Evolutionary conservation across 2,113 vertebrate species (phyloP).

Genomic region (Cyanoliseus patagonus): DNA sequence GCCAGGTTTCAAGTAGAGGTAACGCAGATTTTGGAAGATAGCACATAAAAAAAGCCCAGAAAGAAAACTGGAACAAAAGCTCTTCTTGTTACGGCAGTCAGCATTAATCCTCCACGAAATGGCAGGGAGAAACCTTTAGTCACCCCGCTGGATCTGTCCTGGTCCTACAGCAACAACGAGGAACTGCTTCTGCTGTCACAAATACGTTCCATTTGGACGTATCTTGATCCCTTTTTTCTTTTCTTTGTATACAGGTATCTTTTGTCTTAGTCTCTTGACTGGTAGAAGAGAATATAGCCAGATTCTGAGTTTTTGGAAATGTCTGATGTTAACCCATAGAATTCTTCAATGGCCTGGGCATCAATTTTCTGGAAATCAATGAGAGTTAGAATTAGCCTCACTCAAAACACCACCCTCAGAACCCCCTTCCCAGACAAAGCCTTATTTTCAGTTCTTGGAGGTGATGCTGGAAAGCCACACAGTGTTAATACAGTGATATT

Average conservation of each 20-base stretch:
- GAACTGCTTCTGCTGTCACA: slow-evolving; percentile 27
- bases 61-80: slow-evolving; percentile 56
- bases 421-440: not conserved
- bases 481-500: fast-evolving
- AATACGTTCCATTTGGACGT: not conserved
- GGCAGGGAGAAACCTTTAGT: not conserved
- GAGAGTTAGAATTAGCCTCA: not conserved
- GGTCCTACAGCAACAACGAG: slow-evolving; percentile 10
- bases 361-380: slow-evolving; percentile 85
- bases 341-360: slow-evolving; percentile 92
- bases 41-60: slow-evolving; percentile 46
- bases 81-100: slow-evolving; percentile 13
- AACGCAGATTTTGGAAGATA: slow-evolving; percentile 68
- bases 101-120: not conserved
- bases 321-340: slow-evolving; percentile 93
- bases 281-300: slow-evolving; percentile 93
- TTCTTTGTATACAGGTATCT: not conserved
- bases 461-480: not conserved
- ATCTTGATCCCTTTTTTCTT: slow-evolving; percentile 56
- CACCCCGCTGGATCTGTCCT: not conserved
- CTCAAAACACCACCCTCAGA: not conserved
- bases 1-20: slow-evolving; percentile 69
- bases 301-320: slow-evolving; percentile 95
- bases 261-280: slow-evolving; percentile 86
- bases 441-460: not conserved